Evolutionary conservation across 1,140 invertebrate genomes (phyloP).

Genomic region (Pomacea maculata): DNA sequence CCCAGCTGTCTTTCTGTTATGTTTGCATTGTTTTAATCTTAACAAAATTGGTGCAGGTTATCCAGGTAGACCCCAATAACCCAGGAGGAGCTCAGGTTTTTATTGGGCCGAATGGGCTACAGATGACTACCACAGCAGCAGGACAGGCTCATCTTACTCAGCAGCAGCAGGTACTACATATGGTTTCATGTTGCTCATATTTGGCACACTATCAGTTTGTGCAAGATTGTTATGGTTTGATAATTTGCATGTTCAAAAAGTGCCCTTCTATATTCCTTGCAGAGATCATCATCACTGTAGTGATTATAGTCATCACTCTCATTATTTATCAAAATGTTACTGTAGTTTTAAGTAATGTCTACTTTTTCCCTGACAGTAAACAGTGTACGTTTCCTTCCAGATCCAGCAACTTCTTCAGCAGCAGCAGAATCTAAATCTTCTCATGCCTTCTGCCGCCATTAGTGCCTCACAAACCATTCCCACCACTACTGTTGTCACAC

Average conservation of each 20-base stretch:
- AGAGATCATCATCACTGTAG: too few relatives aligned
- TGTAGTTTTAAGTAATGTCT: too few relatives aligned
- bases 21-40: too few relatives aligned
- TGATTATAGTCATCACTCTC: too few relatives aligned
- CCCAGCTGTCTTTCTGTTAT: too few relatives aligned
- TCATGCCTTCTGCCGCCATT: slow-evolving; percentile 19
- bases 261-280: too few relatives aligned
- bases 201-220: too few relatives aligned
- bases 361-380: too few relatives aligned
- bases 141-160: slow-evolving; percentile 8
- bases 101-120: slow-evolving; percentile 27
- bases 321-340: too few relatives aligned
- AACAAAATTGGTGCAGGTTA: background rate
- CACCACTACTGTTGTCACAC: slow-evolving; percentile 9
- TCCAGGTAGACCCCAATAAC: slow-evolving; percentile 23
- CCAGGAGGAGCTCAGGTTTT: slow-evolving; percentile 17
- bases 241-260: too few relatives aligned
- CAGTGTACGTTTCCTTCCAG: slow-evolving; percentile 10
- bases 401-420: slow-evolving; percentile 21
- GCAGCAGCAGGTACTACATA: slow-evolving; percentile 21
- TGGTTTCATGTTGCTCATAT: background rate
- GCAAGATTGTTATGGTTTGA: too few relatives aligned
- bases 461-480: slow-evolving; percentile 4
- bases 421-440: slow-evolving; percentile 18
- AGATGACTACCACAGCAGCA: slow-evolving; percentile 23